phyloP scores from a whole-genome alignment of 2,113 vertebrate species.

The Pelodiscus sinensis region DNA sequence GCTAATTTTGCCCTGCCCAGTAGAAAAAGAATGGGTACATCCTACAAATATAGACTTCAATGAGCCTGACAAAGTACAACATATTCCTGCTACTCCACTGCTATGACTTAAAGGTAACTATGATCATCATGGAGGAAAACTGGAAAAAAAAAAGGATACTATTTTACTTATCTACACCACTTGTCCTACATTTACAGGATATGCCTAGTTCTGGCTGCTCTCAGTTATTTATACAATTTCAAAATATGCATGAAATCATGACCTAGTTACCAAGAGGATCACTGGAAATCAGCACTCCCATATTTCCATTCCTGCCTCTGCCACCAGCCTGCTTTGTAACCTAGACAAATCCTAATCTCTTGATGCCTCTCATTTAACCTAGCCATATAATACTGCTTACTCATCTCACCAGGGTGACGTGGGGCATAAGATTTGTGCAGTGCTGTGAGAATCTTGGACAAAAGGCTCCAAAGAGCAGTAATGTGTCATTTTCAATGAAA shows the following conservation, averaged over 20 bases:
- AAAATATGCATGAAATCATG: accelerated
- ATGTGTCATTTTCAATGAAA: neutral
- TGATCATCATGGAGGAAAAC: neutral
- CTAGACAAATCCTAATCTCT: neutral
- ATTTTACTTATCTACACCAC: neutral
- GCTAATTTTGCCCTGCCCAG: neutral
- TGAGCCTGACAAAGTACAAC: neutral
- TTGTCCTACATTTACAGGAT: neutral
- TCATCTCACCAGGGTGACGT: neutral
- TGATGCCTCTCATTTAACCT: neutral
- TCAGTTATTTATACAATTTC: neutral
- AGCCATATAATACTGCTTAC: neutral
- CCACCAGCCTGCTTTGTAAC: neutral
- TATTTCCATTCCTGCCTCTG: neutral
- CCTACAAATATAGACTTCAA: neutral
- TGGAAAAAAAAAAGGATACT: neutral
- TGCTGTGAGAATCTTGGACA: neutral
- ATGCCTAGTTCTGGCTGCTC: neutral
- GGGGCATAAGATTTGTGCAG: neutral
- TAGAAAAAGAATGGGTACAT: neutral
- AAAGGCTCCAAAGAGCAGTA: neutral
- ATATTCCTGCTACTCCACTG: neutral
- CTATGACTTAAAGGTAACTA: neutral
- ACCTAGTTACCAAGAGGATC: neutral
- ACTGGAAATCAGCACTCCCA: neutral